Base-by-base conservation (phyloP, 2,888 invertebrate genomes). In the Archaeoteleia sp. region DNA sequence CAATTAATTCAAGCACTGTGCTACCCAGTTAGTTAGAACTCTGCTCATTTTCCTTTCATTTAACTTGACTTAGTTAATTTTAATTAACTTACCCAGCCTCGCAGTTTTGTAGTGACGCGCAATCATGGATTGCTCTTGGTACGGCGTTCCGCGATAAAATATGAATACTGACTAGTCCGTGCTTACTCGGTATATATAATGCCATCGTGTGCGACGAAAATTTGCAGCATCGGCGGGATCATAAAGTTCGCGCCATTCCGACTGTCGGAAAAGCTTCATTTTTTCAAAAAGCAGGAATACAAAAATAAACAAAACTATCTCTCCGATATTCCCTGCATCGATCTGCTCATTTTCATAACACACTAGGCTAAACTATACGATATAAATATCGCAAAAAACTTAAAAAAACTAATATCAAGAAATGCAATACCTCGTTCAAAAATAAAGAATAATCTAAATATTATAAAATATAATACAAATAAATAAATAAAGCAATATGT, bases 91-190 rank as follows among this genome's bases (percentile, higher is more conserved):
- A 43, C 43, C 43, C 30, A 43, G 43, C 43, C 43, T 30, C 9
- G 43, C 29, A 43, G 43, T 43, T 43, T 43, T 43, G 29, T 43
- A 43, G 43, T 30, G 10, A 14, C 23, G 20, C 7, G 69, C 74
- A 70, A 74, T 71, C 76, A 67, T 67, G 65, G 72, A 76, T 73
- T 74, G 71, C 67, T 57, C 46, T 45, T 43, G 54, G 46, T 25
- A 39, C 54, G n/a, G 13, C 27, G 10, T 43, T 14, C 13, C 15
- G 27, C 35, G 70, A 72, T 72, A 71, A 69, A 74, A 77, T 78
- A 78, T 78, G 78, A 80, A 80, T 81, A 79, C 78, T 81, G 81
- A 81, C 81, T 81, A 81, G 81, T 77, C 72, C 72, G 68, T 57
- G 67, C 15, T 43, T 43, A 43, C 43, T 43, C 43, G 43, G 43